Base-by-base conservation (phyloP, 2,113 vertebrate genomes). In the Plotosus lineatus region DNA sequence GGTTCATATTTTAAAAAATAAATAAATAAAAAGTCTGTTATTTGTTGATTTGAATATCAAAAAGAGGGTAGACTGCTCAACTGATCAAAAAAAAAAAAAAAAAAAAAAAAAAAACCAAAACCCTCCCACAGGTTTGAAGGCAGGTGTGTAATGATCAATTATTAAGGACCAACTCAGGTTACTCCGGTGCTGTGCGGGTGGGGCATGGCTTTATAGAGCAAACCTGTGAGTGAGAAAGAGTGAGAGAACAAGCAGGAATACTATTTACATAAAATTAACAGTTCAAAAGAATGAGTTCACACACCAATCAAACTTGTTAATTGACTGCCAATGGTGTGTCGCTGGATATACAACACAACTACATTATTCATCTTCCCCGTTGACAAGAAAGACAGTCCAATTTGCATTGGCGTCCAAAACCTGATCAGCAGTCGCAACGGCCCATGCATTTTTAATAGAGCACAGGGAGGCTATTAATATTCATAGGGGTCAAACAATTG, bases 201-300 rank as follows among this genome's bases (percentile, higher is more conserved):
- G 86, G 85, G 88, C 81, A 86, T 36, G 82, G 93, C 92, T 95
- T 88, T 94, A 93, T 91, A 91, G 91, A 90, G 91, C 92, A 92
- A 95, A 95, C 94, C 93, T 94, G 93, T 92, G 92, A 94, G 93
- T 91, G 92, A 94, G 93, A 94, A 51, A 51, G 93, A 68, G 80
- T 11, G 28, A 69, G 93, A 93, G 93, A 93, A 81, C 81, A 65
- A 85, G 89, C 82, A 81, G 88, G 93, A 97, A 97, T 96, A 94
- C 94, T 95, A 98, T 98, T 98, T 97, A 97, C 96, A 98, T 98
- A 97, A 96, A 97, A 98, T 98, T 98, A 98, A 97, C 96, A 97
- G 97, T 97, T 98, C 96, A 97, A 97, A 98, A 97, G 96, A 96
- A 96, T 94, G 94, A 96, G 95, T 97, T 96, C 95, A 96, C 96